Evolutionary conservation across 2,113 vertebrate species (phyloP), one percentile per base, ranked within the genome.

Genomic region (Oxygymnocypris stewartii): DNA sequence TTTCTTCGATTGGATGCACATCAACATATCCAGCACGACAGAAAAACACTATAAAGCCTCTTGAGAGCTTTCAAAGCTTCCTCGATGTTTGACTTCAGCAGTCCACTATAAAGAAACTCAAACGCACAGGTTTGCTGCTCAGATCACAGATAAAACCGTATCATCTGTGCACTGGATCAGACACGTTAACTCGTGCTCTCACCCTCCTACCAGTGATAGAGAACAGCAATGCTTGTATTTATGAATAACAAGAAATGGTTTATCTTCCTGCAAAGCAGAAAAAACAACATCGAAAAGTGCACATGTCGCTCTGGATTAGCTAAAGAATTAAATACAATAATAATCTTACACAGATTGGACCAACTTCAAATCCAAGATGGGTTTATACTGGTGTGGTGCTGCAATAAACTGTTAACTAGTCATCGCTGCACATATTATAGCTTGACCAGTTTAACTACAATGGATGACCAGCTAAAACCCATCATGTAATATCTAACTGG

Each of bases 11-110:
- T 44, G 71, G 71, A 44, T n/a, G 23, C 73, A 44, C 23, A 75
- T 75, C 73, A 44, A 25, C 40, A 25, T 44, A 75, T 42, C 13
- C 10, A 63, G 8, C 20, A 25, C 7, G 59, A 20, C 59, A 35
- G 35, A 75, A 88, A 92, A 92, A 92, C 77, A 87, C 90, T 92
- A 88, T 91, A 91, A 90, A 90, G 86, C 92, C 92, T 91, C 92
- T 93, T 91, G 92, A 91, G 90, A 83, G 89, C 87, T 91, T 90
- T 94, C 82, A 94, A 92, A 91, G 92, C 90, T 84, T 16, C 2
- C 40, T 74, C 71, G 7, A 3, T n/a, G 71, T 75, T 78, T 78
- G 47, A 78, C n/a, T 78, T 78, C 76, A 6, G 25, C 54, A 25
- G 78, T 42, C 18, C 78, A 59, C 31, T 23, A 61, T 61, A 59